Conservation (phyloP, 2,113 vertebrate species). For the Danio rerio region DNA sequence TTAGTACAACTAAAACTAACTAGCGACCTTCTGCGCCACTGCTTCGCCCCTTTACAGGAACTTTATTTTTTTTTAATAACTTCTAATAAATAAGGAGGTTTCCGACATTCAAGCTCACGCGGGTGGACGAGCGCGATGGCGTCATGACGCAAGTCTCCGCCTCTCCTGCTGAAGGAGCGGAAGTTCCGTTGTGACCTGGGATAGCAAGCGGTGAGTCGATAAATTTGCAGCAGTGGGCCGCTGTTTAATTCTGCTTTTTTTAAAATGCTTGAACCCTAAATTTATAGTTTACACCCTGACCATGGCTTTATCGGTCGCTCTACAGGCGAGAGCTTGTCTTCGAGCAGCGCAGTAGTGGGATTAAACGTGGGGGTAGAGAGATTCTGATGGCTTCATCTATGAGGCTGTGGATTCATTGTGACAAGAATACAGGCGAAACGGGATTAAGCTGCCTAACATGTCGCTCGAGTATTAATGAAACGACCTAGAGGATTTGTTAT, state of each 20-base stretch:
- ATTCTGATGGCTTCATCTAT: constrained; percentile 29
- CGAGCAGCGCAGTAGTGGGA: not conserved
- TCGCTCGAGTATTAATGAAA: constrained; percentile 39
- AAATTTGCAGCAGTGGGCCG: constrained; percentile 63
- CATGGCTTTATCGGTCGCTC: not conserved
- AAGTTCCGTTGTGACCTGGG: constrained; percentile 79
- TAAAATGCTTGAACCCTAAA: not conserved
- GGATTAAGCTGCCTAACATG: constrained; percentile 63
- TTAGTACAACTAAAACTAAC: too few species aligned
- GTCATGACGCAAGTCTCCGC: constrained; percentile 51
- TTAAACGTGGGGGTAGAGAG: constrained; percentile 40
- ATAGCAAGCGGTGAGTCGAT: constrained; percentile 78
- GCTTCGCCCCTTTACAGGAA: too few species aligned
- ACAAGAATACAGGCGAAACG: constrained; percentile 49
- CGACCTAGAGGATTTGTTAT: constrained; percentile 48
- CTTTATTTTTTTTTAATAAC: too few species aligned
- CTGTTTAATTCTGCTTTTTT: constrained; percentile 37
- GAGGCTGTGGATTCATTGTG: constrained; percentile 51
- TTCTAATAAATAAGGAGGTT: too few species aligned
- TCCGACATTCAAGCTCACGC: not conserved
- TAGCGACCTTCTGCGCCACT: too few species aligned
- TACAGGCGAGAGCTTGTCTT: not conserved
- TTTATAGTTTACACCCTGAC: too few species aligned
- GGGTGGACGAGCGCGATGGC: constrained; percentile 56
- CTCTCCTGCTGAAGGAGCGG: constrained; percentile 69